Base-by-base conservation (phyloP, 2,888 invertebrate genomes). In the Tiphia femorata region DNA sequence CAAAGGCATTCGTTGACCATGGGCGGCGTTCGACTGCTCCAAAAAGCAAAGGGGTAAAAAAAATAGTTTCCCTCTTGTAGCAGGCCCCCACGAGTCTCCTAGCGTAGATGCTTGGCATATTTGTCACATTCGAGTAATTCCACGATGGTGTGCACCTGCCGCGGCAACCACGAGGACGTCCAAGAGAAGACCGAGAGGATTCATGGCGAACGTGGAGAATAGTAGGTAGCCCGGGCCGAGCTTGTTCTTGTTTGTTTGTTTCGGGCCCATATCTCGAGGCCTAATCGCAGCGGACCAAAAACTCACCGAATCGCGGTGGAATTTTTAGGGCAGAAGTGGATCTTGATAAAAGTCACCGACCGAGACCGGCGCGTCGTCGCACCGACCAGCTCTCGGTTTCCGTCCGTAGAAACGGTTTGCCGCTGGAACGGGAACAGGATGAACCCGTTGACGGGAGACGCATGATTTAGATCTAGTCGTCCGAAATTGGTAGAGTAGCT, bases 71-170 rank as follows among this genome's bases (percentile, higher is more conserved):
- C 21, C 25, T 40, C 14, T 4, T 17, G 27, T 33, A 16, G 27
- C 53, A 38, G 40, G 12, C 20, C 20, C 8, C 25, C 16, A 12
- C n/a, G 37, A 33, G 12, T 59, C 57, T 58, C 53, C 54, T 52
- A 54, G 62, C 61, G 60, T 55, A 60, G 76, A 78, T 76, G 73
- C 76, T 75, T 75, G 61, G 71, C 79, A 72, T 77, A 80, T 81
- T 81, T 81, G 81, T 81, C 81, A 79, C 79, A 78, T 78, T 75
- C 73, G 73, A 79, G 78, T 79, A 80, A 81, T 81, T 79, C 75
- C 72, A 70, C 67, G 70, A 59, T 58, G 58, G 70, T 63, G 67
- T 67, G 77, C 80, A 81, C 79, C 80, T 79, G 78, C 73, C 63
- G 57, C 63, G 64, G 63, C 56, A 52, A n/a, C n/a, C n/a, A n/a